phyloP scores from a whole-genome alignment of 2,797 vertebrate species.

The Vireo griseus region DNA sequence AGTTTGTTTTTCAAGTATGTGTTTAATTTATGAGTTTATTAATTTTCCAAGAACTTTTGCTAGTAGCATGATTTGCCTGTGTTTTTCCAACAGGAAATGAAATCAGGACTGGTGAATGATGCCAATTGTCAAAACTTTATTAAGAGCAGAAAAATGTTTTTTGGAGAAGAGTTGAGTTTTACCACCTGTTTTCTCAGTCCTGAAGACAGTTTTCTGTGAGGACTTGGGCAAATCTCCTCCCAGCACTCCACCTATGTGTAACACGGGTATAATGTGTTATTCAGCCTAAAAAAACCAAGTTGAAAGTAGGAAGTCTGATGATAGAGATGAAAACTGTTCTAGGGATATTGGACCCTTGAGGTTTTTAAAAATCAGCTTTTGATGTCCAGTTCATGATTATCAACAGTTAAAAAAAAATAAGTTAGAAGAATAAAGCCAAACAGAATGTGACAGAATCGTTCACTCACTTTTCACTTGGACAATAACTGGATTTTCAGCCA shows the following conservation, averaged over 20 bases:
- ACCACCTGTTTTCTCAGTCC: conserved; percentile 18
- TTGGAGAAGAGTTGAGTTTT: conserved; percentile 17
- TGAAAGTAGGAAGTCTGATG: background rate
- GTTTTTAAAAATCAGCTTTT: background rate
- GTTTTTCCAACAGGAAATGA: conserved; percentile 56
- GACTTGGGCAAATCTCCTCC: background rate
- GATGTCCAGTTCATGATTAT: background rate
- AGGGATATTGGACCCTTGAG: background rate
- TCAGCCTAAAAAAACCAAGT: background rate
- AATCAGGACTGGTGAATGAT: background rate
- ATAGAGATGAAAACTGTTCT: background rate
- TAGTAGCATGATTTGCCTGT: background rate
- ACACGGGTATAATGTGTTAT: background rate
- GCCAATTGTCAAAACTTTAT: conserved; percentile 31
- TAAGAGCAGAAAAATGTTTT: background rate
- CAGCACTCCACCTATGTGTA: background rate
- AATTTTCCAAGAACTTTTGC: conserved; percentile 43
- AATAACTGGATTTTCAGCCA: background rate
- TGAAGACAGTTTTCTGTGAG: background rate
- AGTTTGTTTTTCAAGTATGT: conserved; percentile 4
- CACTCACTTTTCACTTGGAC: background rate
- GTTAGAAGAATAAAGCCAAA: background rate
- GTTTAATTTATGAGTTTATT: conserved; percentile 31
- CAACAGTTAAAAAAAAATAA: background rate
- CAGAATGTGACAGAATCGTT: background rate